Base-by-base conservation (phyloP, 2,797 vertebrate genomes). In the Geotrypetes seraphini region DNA sequence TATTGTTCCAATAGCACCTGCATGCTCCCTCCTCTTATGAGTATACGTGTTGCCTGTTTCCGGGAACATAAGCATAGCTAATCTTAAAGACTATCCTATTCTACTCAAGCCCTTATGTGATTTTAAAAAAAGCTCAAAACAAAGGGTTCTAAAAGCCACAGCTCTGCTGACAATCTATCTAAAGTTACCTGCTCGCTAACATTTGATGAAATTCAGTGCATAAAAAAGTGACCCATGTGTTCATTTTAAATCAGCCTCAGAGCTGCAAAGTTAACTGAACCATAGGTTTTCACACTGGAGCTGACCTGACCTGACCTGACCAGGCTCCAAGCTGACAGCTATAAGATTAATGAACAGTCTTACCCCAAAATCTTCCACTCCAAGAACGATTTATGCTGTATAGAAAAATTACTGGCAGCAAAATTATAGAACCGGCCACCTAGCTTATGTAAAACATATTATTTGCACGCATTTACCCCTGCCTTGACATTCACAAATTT, bases 231-330 rank as follows among this genome's bases (percentile, higher is more conserved):
- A 24, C 16, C 7, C 28, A 7, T 46, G 46, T 43, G 52, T 48
- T 55, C 33, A 47, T 29, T 30, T 29, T 33, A 47, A 36, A 50
- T 41, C 41, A 30, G 10, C 50, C 49, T 36, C 44, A 19, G 42
- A 7, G 18, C 34, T 7, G 7, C 27, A 54, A 47, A 38, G 40
- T 35, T 21, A 36, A 49, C 19, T 46, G 46, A 37, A 43, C 24
- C 6, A 46, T 50, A 45, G 36, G 36, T 33, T 51, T 53, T 31
- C 19, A 47, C 3, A 2, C 45, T 38, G 31, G 25, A 45, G 49
- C 28, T 21, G 13, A 19, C 28, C 33, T 50, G 23, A 50, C 21
- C 40, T 43, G 50, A 44, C 5, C n/a, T 36, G 16, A 38, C 19
- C 20, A 34, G 16, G 23, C 7, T 36, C 33, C 19, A 69, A 33